Conservation (phyloP, 2,113 vertebrate genomes). For the Desmodus rotundus region DNA sequence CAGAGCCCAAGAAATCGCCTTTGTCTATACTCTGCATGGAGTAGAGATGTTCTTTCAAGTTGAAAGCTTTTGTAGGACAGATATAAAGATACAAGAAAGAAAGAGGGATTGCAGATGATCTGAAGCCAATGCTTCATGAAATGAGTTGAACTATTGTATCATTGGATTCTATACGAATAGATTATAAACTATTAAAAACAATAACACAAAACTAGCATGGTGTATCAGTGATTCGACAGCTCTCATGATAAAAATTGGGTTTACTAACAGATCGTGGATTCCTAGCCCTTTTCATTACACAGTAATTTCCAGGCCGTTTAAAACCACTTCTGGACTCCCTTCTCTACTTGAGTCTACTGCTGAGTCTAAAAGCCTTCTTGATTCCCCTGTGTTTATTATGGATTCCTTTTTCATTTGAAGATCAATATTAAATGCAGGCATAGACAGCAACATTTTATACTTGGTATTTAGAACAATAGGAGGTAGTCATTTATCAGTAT, state of each 20-base stretch:
- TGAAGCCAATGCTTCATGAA: not conserved
- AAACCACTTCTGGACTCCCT: slow-evolving; percentile 34
- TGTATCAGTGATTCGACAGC: not conserved
- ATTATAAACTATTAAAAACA: not conserved
- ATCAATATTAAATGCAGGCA: slow-evolving; percentile 61
- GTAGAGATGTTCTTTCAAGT: not conserved
- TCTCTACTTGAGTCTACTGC: not conserved
- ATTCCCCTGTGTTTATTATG: slow-evolving; percentile 39
- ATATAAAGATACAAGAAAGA: not conserved
- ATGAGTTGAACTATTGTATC: not conserved
- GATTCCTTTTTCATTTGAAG: slow-evolving; percentile 59
- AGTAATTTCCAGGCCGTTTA: slow-evolving; percentile 68
- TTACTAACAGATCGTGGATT: slow-evolving; percentile 56
- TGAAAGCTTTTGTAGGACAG: not conserved
- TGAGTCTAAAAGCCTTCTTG: slow-evolving; percentile 53
- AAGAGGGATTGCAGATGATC: not conserved
- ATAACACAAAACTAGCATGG: not conserved
- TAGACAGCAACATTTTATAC: slow-evolving; percentile 53
- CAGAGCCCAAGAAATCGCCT: not conserved
- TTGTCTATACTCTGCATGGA: not conserved
- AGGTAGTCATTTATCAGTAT: not conserved
- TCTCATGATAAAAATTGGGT: not conserved
- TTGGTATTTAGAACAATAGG: slow-evolving; percentile 23
- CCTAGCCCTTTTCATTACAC: not conserved
- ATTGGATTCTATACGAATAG: not conserved